Evolutionary conservation across 1,140 invertebrate genomes (phyloP), one percentile per base, ranked within the genome.

Genomic region (Papilio xuthus): DNA sequence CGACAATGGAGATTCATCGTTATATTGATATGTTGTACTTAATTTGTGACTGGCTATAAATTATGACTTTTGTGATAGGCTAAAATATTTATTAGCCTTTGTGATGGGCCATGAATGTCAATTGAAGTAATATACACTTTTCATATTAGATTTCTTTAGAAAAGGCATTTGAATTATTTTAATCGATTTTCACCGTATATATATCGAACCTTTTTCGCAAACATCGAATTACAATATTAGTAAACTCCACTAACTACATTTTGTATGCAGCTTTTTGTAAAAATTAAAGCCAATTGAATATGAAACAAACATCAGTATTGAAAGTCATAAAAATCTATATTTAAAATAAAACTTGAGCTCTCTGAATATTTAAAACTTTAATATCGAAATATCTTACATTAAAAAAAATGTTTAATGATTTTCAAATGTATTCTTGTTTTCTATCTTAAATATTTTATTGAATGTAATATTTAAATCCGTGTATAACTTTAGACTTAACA

Each of bases 1-100:
- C 44, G 18, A 47, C 7, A 20, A 7, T n/a, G 7, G n/a, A 20
- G 50, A 53, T 53, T 53, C 50, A 53, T 8, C 6, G 50, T 53
- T 53, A 53, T 53, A n/a, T 67, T 26, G 47, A 18, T 50, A 50
- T 18, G 20, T 60, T 23, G 60, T 67, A 67, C 60, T 67, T 67
- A 67, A 67, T 67, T 67, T 67, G 12, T 67, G 26, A 63, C 56
- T 63, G 56, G 56, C 56, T 28, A 13, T 63, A 9, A 26, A 10
- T 56, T 63, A 63, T 63, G 56, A 28, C 13, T 67, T 60, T 60
- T 26, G 23, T 28, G 56, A 56, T 23, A 9, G 20, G 56, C 23
- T 60, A 60, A 23, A 26, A 26, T 60, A 4, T 26, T 60, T 60
- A 4, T 26, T 60, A 20, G 10, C 56, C 13, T 26, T 12, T 67